A percentile compares a stretch with the other conserved stretches of the same genome.
These are phyloP conservation scores for Drosophila greeni DNA, from an alignment of 2,888 invertebrate genomes.

Conservation along the genomic window DNA sequence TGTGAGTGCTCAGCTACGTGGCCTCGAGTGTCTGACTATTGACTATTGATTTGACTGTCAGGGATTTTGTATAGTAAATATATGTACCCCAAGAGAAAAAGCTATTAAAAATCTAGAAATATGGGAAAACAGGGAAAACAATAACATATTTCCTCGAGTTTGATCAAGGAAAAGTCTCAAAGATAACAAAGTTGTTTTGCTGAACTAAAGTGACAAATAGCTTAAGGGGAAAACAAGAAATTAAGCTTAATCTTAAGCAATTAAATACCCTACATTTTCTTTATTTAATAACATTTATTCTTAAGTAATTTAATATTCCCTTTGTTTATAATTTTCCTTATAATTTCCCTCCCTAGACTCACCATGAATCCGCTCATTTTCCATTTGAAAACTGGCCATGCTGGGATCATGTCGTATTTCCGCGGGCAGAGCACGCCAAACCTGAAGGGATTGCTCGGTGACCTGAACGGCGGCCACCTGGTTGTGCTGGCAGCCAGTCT, in stretches of 20 bases:
- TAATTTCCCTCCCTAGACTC: constrained; percentile 39
- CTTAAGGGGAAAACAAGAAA: background rate
- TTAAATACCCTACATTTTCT: too few relatives aligned
- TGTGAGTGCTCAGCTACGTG: background rate
- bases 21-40: constrained; percentile 29
- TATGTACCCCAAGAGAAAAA: background rate
- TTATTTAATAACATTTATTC: background rate
- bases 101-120: background rate
- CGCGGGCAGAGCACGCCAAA: constrained; percentile 84
- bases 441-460: constrained; percentile 82
- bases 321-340: background rate
- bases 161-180: too few relatives aligned
- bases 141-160: background rate
- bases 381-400: constrained; percentile 81
- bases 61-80: background rate
- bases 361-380: constrained; percentile 78
- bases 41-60: constrained; percentile 40
- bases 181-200: background rate
- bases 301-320: background rate
- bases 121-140: background rate
- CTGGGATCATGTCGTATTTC: constrained; percentile 84
- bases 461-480: constrained; percentile 79
- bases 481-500: constrained; percentile 39
- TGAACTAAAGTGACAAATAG: background rate
- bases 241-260: too few relatives aligned